Evolutionary conservation across 2,113 vertebrate genomes (phyloP), one percentile per base, ranked within the genome.

Genomic region (Corynorhinus townsendii): DNA sequence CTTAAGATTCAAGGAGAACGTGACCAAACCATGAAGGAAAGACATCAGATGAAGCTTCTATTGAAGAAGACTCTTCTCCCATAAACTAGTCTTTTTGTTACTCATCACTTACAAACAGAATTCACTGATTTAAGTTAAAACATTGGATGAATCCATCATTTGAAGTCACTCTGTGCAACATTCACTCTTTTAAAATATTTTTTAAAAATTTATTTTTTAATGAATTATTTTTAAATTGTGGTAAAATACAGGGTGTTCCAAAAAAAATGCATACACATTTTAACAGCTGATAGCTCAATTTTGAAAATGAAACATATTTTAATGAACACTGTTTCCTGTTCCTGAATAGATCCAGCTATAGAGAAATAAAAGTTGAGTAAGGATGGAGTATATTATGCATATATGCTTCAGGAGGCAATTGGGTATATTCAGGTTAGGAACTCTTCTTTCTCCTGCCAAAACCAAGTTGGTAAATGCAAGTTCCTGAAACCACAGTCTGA

Each of bases 401-500:
- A 35, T 35, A 49, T 94, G 49, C 40, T 69, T 85, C 24, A 19
- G 20, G 73, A 92, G 76, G 83, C 43, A 82, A 66, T 5, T n/a
- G 54, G 28, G 52, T 62, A 19, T 52, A 49, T 72, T 95, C 35
- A 15, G 35, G 52, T 93, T 59, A 96, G 69, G n/a, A 92, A 89
- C 64, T 82, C 30, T 77, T 90, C 43, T 80, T 90, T 84, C 83
- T 96, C 49, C 4, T 59, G 75, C 93, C 93, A 90, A 95, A 92
- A 96, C 89, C 84, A 86, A 71, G 38, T 30, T 75, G 87, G 69
- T 89, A 76, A 80, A 71, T 91, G 16, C 71, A 93, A 95, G 75
- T 68, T n/a, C 75, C 92, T 83, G 14, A 83, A 97, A 94, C 90
- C 85, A 72, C 88, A 91, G 62, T 85, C 69, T 49, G 75, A 71